Percentiles rank a stretch among this genome's conserved stretches.
Conservation (phyloP, 2,113 vertebrate genomes). For the Nothocercus julius region DNA sequence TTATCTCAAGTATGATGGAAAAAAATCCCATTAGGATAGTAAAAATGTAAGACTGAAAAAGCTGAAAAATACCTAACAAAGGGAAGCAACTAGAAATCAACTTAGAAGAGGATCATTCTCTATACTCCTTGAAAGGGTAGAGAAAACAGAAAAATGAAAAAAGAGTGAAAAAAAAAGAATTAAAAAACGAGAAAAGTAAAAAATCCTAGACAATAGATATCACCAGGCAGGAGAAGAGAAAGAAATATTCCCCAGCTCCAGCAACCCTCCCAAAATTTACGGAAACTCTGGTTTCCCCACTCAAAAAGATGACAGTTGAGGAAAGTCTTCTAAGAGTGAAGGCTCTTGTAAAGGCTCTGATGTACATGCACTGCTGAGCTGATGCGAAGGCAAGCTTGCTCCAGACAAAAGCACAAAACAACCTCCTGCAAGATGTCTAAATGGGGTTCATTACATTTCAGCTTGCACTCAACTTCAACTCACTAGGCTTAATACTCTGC, state of each 20-base stretch:
- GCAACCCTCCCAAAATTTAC: neutral
- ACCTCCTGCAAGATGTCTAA: neutral
- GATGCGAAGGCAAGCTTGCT: neutral
- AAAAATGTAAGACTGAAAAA: neutral
- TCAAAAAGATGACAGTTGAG: neutral
- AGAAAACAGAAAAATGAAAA: neutral
- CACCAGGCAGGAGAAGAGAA: neutral
- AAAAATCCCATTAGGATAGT: neutral
- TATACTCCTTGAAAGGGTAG: neutral
- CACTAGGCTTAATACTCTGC: neutral
- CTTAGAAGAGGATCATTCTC: neutral
- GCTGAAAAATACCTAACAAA: neutral
- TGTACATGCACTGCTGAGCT: neutral
- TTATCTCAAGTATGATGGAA: neutral
- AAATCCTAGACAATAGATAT: neutral
- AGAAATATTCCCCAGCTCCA: fast-evolving
- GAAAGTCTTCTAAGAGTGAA: neutral
- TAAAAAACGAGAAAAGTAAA: neutral
- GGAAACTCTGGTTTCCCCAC: neutral
- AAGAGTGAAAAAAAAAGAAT: neutral
- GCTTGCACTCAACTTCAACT: neutral
- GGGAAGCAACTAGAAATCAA: neutral
- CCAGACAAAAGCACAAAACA: neutral
- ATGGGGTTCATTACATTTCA: neutral
- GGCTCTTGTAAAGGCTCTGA: neutral